Percentiles rank a stretch among this genome's conserved stretches.
Conservation (phyloP, 2,113 vertebrate species). For the Stigmatopora argus region DNA sequence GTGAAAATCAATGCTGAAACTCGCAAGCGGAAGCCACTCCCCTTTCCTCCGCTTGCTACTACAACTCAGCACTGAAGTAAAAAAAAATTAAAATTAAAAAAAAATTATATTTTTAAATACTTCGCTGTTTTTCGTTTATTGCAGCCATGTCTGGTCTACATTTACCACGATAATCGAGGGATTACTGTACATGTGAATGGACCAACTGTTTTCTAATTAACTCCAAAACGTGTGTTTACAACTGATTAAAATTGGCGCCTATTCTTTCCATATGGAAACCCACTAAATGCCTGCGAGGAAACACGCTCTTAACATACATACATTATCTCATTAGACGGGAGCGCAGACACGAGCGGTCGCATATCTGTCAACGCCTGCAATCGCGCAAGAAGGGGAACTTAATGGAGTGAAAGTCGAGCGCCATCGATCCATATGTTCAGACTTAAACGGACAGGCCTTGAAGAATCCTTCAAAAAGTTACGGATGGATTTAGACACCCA, state of each 20-base stretch:
- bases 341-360: background rate
- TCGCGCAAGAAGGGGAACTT: constrained; percentile 6
- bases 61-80: no score
- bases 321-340: background rate
- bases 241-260: background rate
- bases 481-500: constrained; percentile 3
- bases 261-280: background rate
- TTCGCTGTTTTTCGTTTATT: no score
- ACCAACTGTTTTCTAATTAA: no score
- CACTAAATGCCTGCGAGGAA: background rate
- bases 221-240: background rate
- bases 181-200: no score
- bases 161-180: no score
- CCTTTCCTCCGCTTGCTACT: no score
- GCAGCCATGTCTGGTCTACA: no score
- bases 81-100: no score
- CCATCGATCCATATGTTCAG: constrained; percentile 26
- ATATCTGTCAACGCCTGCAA: constrained; percentile 10
- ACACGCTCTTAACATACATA: background rate
- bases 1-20: no score
- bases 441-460: constrained; percentile 19
- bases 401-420: constrained; percentile 2
- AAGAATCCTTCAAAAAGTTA: constrained; percentile 9
- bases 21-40: no score
- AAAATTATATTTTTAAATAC: no score